Evolutionary conservation across 1,140 invertebrate genomes (phyloP).

Genomic region (Atopsyche davidsoni): DNA sequence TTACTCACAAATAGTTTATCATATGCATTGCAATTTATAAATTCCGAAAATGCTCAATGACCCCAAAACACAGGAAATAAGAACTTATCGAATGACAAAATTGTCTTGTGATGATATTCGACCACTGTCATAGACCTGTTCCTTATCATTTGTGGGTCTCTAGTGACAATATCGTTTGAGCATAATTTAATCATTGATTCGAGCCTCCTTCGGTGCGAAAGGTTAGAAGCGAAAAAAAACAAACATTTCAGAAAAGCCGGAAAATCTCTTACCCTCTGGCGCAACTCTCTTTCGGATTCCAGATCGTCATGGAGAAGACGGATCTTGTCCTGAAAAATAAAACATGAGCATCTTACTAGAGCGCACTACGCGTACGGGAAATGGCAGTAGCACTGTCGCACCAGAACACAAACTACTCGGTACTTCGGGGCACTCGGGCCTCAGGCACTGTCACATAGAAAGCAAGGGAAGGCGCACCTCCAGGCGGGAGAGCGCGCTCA

Average conservation of each 20-base stretch:
- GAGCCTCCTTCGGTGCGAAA: too few relatives aligned
- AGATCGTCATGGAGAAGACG: conserved; percentile 95
- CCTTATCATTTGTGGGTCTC: too few relatives aligned
- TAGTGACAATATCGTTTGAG: too few relatives aligned
- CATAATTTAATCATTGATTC: too few relatives aligned
- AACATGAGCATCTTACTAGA: conserved; percentile 17
- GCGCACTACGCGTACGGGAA: conserved; percentile 4
- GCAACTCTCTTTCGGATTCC: conserved; percentile 92
- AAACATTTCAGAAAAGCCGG: not conserved
- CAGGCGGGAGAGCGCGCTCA: conserved; percentile 84
- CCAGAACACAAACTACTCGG: not conserved
- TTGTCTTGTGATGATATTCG: too few relatives aligned
- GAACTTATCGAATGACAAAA: too few relatives aligned
- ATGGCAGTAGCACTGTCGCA: not conserved
- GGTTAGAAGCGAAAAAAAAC: conserved; percentile 13
- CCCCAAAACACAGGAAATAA: too few relatives aligned
- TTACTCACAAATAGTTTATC: too few relatives aligned
- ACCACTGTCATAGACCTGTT: too few relatives aligned
- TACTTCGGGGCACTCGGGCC: not conserved
- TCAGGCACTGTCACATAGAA: conserved; percentile 9
- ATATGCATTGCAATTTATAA: too few relatives aligned
- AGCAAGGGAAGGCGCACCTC: conserved; percentile 65
- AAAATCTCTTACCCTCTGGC: conserved; percentile 84
- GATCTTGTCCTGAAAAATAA: conserved; percentile 87
- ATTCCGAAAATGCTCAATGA: too few relatives aligned